Conservation (phyloP, 2,888 invertebrate genomes). For the Lasioglossum vierecki region DNA sequence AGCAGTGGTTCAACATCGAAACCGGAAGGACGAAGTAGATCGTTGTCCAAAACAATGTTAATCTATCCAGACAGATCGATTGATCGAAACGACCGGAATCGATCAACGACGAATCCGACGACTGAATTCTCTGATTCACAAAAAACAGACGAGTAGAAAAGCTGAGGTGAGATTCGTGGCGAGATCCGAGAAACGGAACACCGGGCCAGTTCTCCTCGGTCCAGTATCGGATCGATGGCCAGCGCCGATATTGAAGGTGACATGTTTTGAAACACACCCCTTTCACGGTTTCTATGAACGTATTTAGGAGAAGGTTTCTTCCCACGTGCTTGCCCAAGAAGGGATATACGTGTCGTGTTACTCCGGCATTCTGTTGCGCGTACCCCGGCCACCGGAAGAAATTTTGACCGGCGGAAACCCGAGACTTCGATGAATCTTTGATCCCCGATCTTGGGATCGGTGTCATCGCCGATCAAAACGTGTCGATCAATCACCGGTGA, state of each 20-base stretch:
- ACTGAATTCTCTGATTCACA: neutral
- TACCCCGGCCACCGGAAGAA: conserved; percentile 74
- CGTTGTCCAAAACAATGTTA: neutral
- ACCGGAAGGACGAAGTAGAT: conserved; percentile 41
- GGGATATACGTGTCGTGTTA: conserved; percentile 79
- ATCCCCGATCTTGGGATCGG: conserved; percentile 22
- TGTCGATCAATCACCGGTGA: neutral
- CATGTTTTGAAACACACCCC: conserved; percentile 84
- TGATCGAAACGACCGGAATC: neutral
- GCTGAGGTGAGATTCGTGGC: neutral
- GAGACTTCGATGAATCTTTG: conserved; percentile 54
- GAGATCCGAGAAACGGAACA: conserved; percentile 48
- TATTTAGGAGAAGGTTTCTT: conserved; percentile 80
- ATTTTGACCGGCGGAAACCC: conserved; percentile 80
- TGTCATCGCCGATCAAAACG: conserved; percentile 13
- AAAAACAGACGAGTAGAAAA: neutral
- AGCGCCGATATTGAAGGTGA: conserved; percentile 82
- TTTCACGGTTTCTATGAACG: conserved; percentile 82
- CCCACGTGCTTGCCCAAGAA: conserved; percentile 80
- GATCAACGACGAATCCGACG: neutral
- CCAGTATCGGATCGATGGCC: conserved; percentile 79
- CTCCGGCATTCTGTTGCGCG: conserved; percentile 71
- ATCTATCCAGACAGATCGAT: neutral
- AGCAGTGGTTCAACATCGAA: conserved; percentile 17
- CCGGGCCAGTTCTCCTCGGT: conserved; percentile 25